Evolutionary conservation across 1,140 invertebrate genomes (phyloP).

Genomic region (Globodera ellingtonae): DNA sequence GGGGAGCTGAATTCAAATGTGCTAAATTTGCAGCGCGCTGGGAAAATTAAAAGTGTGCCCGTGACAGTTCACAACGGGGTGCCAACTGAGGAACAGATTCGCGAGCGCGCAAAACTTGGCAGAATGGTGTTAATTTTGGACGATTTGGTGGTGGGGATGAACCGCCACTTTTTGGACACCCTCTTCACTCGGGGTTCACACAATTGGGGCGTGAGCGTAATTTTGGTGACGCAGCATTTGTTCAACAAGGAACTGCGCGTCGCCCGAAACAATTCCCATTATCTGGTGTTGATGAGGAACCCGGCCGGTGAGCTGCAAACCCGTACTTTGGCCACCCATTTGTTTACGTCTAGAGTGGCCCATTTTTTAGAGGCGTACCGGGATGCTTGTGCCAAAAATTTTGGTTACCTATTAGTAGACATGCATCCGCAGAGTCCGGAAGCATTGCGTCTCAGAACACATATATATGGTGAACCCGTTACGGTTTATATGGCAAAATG

Average conservation of each 20-base stretch:
- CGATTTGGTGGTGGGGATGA: conserved; percentile 29
- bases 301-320: conserved; percentile 34
- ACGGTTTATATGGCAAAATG: no score
- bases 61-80: conserved; percentile 24
- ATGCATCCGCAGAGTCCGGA: conserved; percentile 33
- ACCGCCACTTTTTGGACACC: conserved; percentile 33
- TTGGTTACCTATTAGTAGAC: conserved; percentile 32
- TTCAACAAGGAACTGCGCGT: conserved; percentile 40
- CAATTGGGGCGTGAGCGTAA: conserved; percentile 40
- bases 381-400: conserved; percentile 1
- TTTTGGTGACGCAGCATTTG: conserved; percentile 37
- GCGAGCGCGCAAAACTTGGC: conserved; percentile 1
- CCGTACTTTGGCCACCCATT: conserved; percentile 28
- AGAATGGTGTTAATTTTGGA: conserved; percentile 21
- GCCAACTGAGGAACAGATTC: conserved; percentile 18
- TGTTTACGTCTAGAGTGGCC: conserved; percentile 17
- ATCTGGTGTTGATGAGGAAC: conserved; percentile 42
- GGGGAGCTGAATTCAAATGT: conserved; percentile 32
- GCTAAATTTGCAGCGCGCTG: conserved; percentile 12
- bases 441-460: conserved; percentile 14
- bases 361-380: conserved; percentile 26
- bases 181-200: conserved; percentile 34
- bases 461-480: conserved; percentile 10
- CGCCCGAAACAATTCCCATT: not conserved
- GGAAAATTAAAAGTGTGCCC: not conserved